Percentiles rank a stretch among this genome's conserved stretches.
These are phyloP conservation scores for Axea sp. DNA, from an alignment of 2,888 invertebrate species.

Conservation along the genomic window DNA sequence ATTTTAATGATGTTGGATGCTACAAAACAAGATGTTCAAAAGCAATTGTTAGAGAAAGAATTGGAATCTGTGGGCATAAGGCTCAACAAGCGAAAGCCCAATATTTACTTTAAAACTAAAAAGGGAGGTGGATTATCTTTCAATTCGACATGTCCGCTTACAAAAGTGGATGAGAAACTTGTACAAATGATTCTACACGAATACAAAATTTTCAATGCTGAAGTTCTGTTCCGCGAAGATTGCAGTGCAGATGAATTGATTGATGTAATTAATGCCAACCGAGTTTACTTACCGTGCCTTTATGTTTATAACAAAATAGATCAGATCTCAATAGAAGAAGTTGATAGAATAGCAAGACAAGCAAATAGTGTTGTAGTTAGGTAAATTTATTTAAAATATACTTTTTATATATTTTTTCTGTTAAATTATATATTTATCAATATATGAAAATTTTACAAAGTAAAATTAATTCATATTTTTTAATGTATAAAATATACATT, in stretches of 20 bases:
- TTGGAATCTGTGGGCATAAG: conserved; percentile 98
- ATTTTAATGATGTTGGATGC: conserved; percentile 99
- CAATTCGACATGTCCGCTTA: conserved; percentile 96
- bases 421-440: no score
- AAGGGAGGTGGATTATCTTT: conserved; percentile 98
- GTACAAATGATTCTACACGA: conserved; percentile 99
- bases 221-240: conserved; percentile 96
- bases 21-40: conserved; percentile 97
- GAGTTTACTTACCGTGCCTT: conserved; percentile 91
- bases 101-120: conserved; percentile 98
- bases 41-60: conserved; percentile 93
- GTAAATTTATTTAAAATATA: conserved; percentile 78
- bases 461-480: not conserved
- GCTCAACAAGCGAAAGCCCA: conserved; percentile 96
- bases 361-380: conserved; percentile 95
- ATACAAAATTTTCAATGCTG: conserved; percentile 98
- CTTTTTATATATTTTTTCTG: no score
- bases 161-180: conserved; percentile 96
- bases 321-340: conserved; percentile 99
- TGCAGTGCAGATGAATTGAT: conserved; percentile 97
- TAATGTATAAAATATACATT: no score
- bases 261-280: conserved; percentile 97
- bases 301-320: conserved; percentile 99
- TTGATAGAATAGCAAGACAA: conserved; percentile 94
- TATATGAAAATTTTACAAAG: no score